Conservation (phyloP, 2,888 invertebrate species). For the Platycheirus albimanus region DNA sequence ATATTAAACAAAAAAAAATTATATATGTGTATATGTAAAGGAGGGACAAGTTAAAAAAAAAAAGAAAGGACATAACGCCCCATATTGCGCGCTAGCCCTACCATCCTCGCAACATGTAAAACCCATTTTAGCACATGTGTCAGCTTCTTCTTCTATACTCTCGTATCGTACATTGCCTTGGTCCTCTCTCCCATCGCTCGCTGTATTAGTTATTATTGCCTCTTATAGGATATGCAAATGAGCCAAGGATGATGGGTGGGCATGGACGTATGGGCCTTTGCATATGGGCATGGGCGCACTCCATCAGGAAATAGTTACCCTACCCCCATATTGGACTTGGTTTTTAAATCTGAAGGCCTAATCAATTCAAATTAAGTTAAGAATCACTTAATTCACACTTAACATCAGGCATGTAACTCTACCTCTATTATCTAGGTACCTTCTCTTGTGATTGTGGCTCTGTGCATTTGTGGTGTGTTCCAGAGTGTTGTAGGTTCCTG, state of each 20-base stretch:
- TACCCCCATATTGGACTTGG: constrained; percentile 17
- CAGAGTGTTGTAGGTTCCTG: constrained; percentile 36
- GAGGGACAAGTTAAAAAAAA: constrained; percentile 64
- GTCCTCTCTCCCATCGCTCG: constrained; percentile 35
- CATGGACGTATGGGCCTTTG: no score
- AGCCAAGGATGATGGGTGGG: constrained; percentile 60
- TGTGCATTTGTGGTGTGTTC: constrained; percentile 1
- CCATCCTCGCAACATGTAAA: constrained; percentile 71
- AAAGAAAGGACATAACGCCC: constrained; percentile 73
- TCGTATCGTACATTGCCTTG: constrained; percentile 4
- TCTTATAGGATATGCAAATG: constrained; percentile 70
- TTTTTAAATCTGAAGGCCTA: constrained; percentile 41
- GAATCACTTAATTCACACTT: constrained; percentile 68
- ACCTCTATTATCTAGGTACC: no score
- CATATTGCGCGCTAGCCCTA: constrained; percentile 72
- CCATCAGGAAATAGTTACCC: constrained; percentile 47
- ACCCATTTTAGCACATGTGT: constrained; percentile 72
- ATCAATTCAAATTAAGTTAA: constrained; percentile 73
- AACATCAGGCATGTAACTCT: constrained; percentile 1
- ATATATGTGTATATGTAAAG: constrained; percentile 47
- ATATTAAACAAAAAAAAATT: constrained; percentile 43
- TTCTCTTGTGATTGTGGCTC: no score
- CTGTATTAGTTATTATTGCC: constrained; percentile 72
- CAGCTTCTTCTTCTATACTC: constrained; percentile 55
- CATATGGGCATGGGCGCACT: constrained; percentile 50